phyloP scores from a whole-genome alignment of 2,888 invertebrate species.

The Nesidiocoris tenuis region DNA sequence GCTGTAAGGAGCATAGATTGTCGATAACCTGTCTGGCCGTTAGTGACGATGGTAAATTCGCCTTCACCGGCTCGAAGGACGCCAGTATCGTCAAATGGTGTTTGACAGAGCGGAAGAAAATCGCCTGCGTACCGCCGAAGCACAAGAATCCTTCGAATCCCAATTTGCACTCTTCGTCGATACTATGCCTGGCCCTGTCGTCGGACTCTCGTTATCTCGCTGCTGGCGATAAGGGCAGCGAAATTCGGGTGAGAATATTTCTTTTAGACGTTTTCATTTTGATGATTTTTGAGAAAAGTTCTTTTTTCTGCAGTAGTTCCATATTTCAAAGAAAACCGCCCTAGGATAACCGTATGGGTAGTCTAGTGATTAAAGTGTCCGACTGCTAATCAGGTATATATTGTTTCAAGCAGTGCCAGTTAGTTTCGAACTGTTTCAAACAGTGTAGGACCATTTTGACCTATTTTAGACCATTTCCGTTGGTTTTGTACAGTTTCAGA shows the following conservation, averaged over 20 bases:
- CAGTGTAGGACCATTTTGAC: too few species aligned
- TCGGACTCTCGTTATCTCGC: conserved; percentile 57
- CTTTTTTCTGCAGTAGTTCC: too few species aligned
- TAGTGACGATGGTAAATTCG: conserved; percentile 67
- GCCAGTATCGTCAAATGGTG: conserved; percentile 80
- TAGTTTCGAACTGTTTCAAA: too few species aligned
- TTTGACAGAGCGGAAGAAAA: conserved; percentile 57
- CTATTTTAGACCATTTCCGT: too few species aligned
- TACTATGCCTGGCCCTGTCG: conserved; percentile 50
- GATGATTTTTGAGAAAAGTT: too few species aligned
- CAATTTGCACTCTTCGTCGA: conserved; percentile 51
- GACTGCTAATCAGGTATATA: too few species aligned
- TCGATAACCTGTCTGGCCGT: conserved; percentile 79
- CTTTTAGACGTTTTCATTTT: not conserved
- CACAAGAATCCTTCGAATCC: conserved; percentile 55
- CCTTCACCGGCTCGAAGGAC: conserved; percentile 84
- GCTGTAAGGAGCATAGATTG: conserved; percentile 74
- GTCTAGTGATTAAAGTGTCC: too few species aligned
- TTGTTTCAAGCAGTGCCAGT: too few species aligned
- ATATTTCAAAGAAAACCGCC: too few species aligned
- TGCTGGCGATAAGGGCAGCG: conserved; percentile 65
- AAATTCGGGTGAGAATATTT: conserved; percentile 59
- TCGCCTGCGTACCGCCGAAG: conserved; percentile 57
- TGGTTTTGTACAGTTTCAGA: too few species aligned
- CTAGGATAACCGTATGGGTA: too few species aligned